Evolutionary conservation across 2,113 vertebrate species (phyloP).

Genomic region (Tympanuchus pallidicinctus): DNA sequence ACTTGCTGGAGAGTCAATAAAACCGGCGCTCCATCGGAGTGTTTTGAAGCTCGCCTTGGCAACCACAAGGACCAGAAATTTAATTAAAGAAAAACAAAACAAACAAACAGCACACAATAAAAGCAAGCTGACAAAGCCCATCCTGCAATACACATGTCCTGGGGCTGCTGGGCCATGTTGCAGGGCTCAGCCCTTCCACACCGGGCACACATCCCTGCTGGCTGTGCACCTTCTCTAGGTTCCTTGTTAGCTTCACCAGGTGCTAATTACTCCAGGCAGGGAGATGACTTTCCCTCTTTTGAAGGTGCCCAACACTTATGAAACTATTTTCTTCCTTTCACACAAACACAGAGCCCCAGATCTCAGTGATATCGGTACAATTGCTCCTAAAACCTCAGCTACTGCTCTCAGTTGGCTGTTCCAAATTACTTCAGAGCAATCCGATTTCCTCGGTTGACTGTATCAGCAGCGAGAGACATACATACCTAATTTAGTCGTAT

Average conservation of each 20-base stretch:
- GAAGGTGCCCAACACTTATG: background rate
- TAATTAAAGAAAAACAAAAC: slow-evolving; percentile 16
- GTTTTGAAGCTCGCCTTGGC: slow-evolving; percentile 10
- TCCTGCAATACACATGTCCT: accelerated
- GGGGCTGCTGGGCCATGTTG: accelerated
- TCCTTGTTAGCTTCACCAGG: too few relatives aligned
- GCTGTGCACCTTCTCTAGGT: background rate
- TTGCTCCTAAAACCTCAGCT: background rate
- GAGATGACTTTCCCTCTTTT: background rate
- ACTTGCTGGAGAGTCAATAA: slow-evolving; percentile 37
- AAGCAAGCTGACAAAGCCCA: background rate
- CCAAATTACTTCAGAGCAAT: background rate
- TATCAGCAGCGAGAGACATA: background rate
- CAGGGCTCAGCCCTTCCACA: background rate
- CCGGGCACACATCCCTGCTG: background rate
- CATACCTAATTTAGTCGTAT: background rate
- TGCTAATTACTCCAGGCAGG: background rate
- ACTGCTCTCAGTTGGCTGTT: background rate
- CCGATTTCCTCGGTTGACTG: background rate
- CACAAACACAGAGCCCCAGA: background rate
- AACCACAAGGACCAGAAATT: slow-evolving; percentile 26
- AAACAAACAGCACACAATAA: background rate
- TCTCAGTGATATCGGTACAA: background rate
- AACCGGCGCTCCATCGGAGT: accelerated
- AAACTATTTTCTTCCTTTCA: background rate